Conservation (phyloP, 1,140 invertebrate species). For the Notospermus geniculatus region DNA sequence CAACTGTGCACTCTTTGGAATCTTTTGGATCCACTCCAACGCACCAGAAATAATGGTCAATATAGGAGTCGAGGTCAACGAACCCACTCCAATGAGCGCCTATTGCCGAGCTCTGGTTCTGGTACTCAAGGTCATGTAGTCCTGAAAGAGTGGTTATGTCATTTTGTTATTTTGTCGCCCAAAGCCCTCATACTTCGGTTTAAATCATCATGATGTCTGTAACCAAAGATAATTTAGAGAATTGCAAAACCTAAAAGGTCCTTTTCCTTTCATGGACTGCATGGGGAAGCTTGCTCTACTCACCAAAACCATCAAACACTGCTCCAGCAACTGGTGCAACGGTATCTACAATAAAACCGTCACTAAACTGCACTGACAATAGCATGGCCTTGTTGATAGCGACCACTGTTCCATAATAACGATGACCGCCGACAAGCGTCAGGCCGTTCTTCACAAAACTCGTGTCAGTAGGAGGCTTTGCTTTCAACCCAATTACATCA, state of each 20-base stretch:
- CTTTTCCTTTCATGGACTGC: too few species aligned
- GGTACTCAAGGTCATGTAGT: conserved; percentile 23
- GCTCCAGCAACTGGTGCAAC: conserved; percentile 16
- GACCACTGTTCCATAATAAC: conserved; percentile 19
- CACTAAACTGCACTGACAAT: conserved; percentile 19
- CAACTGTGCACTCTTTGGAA: conserved; percentile 20
- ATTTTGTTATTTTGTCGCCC: too few species aligned
- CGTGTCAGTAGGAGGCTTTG: too few species aligned
- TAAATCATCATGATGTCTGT: too few species aligned
- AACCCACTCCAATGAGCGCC: conserved; percentile 27
- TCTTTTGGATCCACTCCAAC: conserved; percentile 12
- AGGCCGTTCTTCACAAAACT: conserved; percentile 6
- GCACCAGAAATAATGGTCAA: conserved; percentile 27
- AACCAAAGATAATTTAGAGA: too few species aligned
- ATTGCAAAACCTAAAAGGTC: too few species aligned
- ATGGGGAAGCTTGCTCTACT: too few species aligned
- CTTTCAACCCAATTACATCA: too few species aligned
- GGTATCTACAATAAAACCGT: conserved; percentile 23
- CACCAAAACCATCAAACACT: conserved; percentile 29
- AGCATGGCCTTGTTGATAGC: conserved; percentile 18
- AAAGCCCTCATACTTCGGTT: too few species aligned
- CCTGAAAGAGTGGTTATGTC: conserved; percentile 1
- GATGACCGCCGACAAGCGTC: neutral
- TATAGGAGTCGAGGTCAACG: conserved; percentile 17
- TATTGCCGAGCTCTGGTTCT: conserved; percentile 14